phyloP scores from a whole-genome alignment of 2,113 vertebrate species.

The Ciconia stormi region DNA sequence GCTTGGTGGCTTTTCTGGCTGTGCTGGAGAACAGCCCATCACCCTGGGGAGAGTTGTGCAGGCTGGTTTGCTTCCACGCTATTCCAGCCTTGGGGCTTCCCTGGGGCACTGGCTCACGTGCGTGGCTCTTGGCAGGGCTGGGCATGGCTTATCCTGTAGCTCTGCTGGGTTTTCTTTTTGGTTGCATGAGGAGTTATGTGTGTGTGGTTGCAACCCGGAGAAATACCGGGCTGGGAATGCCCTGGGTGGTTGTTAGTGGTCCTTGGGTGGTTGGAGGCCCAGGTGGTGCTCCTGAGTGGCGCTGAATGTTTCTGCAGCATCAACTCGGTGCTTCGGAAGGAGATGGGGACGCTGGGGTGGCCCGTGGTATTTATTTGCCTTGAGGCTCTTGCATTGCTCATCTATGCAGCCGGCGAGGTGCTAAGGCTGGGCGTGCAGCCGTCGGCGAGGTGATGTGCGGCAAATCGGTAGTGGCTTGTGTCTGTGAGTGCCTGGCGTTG shows the following conservation, averaged over 20 bases:
- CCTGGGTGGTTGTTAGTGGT: neutral
- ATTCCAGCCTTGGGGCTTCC: neutral
- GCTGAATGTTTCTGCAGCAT: neutral
- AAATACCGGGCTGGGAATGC: neutral
- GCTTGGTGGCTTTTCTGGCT: neutral
- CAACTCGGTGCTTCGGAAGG: accelerated
- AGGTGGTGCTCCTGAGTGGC: neutral
- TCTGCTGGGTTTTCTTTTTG: neutral
- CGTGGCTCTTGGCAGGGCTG: neutral
- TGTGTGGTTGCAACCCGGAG: neutral
- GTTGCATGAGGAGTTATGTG: neutral
- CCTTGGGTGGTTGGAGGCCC: neutral
- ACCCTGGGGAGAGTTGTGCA: neutral
- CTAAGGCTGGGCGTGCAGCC: neutral
- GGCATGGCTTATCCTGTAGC: neutral
- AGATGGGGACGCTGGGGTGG: neutral
- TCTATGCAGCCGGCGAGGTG: accelerated
- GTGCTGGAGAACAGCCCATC: neutral
- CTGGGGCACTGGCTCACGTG: accelerated
- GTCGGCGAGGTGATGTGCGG: accelerated
- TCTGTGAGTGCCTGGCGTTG: neutral
- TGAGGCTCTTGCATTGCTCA: neutral
- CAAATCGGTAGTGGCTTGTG: neutral
- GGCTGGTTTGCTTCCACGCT: neutral
- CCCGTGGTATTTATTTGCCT: neutral